Evolutionary conservation across 2,797 vertebrate species (phyloP).

Genomic region (Urophycis tenuis): DNA sequence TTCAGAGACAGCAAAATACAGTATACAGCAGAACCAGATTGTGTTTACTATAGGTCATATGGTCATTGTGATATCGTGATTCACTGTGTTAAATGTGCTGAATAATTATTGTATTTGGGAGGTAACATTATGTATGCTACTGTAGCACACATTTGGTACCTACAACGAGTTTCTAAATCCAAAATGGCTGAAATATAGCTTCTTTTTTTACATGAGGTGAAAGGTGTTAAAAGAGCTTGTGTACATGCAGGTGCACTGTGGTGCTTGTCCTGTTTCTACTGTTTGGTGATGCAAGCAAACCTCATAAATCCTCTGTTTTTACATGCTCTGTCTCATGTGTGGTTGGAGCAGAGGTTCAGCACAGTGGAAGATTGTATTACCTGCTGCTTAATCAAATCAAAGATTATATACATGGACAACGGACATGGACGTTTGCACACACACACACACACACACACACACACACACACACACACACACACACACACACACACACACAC

Average conservation of each 20-base stretch:
- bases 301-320: neutral
- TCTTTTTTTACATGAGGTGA: neutral
- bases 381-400: neutral
- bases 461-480: conserved; percentile 10
- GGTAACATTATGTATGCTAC: neutral
- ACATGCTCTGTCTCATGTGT: neutral
- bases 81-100: neutral
- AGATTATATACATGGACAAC: neutral
- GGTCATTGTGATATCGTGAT: neutral
- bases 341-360: neutral
- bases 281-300: neutral
- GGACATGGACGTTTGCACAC: neutral
- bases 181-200: neutral
- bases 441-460: conserved; percentile 7
- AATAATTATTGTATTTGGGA: neutral
- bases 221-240: neutral
- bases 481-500: conserved; percentile 5
- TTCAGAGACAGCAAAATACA: neutral
- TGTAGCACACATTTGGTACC: neutral
- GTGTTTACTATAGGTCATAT: neutral
- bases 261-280: too few relatives aligned
- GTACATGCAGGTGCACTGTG: neutral
- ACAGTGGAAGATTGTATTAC: neutral
- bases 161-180: neutral
- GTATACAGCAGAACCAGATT: neutral